phyloP scores from a whole-genome alignment of 30 jellyfish, hydroid and myxozoan genomes.

The Pelagia noctiluca region DNA sequence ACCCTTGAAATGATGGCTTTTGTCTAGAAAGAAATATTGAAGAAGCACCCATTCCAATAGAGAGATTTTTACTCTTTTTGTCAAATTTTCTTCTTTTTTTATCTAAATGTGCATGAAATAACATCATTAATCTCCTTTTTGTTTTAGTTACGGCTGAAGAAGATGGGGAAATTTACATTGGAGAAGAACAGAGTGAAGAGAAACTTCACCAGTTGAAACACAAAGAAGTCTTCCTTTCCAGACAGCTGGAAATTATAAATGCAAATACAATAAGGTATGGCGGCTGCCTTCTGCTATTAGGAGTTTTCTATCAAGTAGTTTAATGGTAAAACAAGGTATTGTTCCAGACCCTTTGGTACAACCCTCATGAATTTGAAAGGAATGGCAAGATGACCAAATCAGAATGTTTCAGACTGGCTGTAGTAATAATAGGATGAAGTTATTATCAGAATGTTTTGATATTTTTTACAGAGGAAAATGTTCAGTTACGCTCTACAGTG shows the following conservation, averaged over 20 bases:
- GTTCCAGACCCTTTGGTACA: no score
- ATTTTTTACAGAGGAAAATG: conserved; percentile 86
- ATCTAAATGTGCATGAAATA: not conserved
- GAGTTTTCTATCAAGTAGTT: not conserved
- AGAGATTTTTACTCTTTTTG: no score
- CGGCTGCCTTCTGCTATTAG: no score
- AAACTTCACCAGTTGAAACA: conserved; percentile 90
- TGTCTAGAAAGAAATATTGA: no score
- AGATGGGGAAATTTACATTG: conserved; percentile 92
- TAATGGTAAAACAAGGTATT: not conserved
- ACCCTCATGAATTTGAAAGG: no score
- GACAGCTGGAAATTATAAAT: conserved; percentile 96
- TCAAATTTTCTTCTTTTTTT: no score
- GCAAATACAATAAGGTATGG: conserved; percentile 94
- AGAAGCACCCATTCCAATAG: no score
- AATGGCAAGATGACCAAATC: no score
- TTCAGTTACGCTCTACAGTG: conserved; percentile 96
- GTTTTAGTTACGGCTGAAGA: conserved; percentile 94
- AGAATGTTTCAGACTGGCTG: no score
- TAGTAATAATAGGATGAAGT: not conserved
- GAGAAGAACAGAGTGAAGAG: conserved; percentile 86
- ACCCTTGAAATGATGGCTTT: no score
- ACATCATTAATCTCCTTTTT: not conserved
- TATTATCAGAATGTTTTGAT: not conserved
- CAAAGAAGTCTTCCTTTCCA: conserved; percentile 92